Base-by-base conservation (phyloP, 1,140 invertebrate species). In the Trissolcus basalis region DNA sequence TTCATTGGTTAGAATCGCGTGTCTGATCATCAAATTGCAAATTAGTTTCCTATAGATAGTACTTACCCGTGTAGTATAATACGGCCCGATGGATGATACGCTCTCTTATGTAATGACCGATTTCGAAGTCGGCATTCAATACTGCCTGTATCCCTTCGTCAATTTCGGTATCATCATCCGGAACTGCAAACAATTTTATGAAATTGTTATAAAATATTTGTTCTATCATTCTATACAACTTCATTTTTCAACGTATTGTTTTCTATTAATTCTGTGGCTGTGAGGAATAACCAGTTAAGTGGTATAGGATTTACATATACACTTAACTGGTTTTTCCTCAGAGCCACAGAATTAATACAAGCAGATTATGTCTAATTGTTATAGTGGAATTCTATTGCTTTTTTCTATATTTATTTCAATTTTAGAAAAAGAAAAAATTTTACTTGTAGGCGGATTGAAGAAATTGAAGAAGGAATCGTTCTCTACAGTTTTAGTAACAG, bases 381-480 rank as follows among this genome's bases (percentile, higher is more conserved):
- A n/a, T n/a, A n/a, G n/a, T n/a, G n/a, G n/a, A n/a, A n/a, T n/a
- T n/a, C n/a, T n/a, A n/a, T n/a, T n/a, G n/a, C n/a, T n/a, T n/a
- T n/a, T n/a, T n/a, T n/a, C n/a, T n/a, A n/a, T n/a, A n/a, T n/a
- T n/a, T n/a, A n/a, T 35, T 51, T 51, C 15, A 7, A 50, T 36
- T 39, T 9, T 35, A 16, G 50, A 79, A 41, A 55, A 16, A 60
- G 10, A 47, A 54, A 19, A 11, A 50, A 54, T 19, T 54, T 48
- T 89, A 93, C 92, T 89, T 84, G 88, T 86, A 59, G 97, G 97
- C 39, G 97, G 97, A 75, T 91, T 93, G 89, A 99, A 99, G 91
- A 99, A 99, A 88, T 99, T 99, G 90, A 99, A 99, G 90, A 99
- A 99, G 0, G 97, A 99, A 86, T 96, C 95, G 56, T 94, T 95